Evolutionary conservation across 1,140 invertebrate genomes (phyloP), one percentile per base, ranked within the genome.

Genomic region (Drosophila bocqueti): DNA sequence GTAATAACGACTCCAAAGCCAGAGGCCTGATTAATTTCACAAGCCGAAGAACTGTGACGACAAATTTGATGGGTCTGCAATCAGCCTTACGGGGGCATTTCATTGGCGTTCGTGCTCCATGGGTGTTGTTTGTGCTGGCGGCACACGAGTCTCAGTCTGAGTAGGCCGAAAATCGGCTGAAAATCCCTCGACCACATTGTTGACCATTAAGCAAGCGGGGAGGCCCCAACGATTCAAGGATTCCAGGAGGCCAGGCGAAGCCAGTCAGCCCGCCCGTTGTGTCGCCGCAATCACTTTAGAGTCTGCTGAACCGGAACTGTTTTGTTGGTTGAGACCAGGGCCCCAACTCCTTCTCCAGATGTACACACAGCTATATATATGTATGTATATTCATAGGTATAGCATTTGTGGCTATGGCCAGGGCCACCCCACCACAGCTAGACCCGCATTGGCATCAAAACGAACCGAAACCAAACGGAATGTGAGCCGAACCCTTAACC

Each of bases 241-340:
- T 29, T 31, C 36, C 45, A 24, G 18, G 24, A 45, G 62, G 36
- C 66, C 61, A 40, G 34, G 11, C 3, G 24, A 47, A 38, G 45
- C 31, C 45, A 8, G 46, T 26, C n/a, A 42, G 36, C 31, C 62
- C 40, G 47, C 59, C 74, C 55, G 50, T 68, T 50, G 74, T 62
- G 65, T 50, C 61, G 76, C 76, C 76, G 47, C 67, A 85, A 79
- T 82, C 82, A 86, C 79, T 85, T 85, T 82, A 75, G 64, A 85
- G 82, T 79, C 63, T 86, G 81, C 68, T 85, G 79, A 85, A 86
- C 82, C 80, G 82, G 64, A 85, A 85, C 79, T 75, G 79, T 65
- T 81, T 50, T 71, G 81, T 64, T 46, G 75, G 72, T 47, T 31
- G 43, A 43, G 36, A 40, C 46, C 45, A n/a, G 11, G 36, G 6